phyloP scores from a whole-genome alignment of 30 jellyfish, hydroid and myxozoan genomes.

The Cassiopea andromeda region DNA sequence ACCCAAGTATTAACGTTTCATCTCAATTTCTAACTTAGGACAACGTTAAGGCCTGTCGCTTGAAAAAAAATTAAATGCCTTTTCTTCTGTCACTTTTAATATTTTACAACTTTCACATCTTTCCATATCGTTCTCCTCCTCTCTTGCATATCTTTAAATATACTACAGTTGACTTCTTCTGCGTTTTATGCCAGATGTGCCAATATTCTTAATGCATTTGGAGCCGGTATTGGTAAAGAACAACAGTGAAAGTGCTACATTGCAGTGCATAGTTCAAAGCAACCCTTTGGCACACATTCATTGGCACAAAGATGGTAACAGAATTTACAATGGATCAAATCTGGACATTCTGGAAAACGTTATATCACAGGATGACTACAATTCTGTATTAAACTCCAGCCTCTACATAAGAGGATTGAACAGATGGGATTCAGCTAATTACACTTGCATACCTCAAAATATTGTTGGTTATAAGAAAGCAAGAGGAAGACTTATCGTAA shows the following conservation, averaged over 20 bases:
- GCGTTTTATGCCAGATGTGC: slow-evolving; percentile 3
- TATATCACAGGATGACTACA: slow-evolving; percentile 13
- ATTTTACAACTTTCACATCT: too few relatives aligned
- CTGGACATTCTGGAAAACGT: not conserved
- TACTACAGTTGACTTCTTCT: not conserved
- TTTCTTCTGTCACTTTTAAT: too few relatives aligned
- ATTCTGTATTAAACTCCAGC: not conserved
- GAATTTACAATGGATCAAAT: not conserved
- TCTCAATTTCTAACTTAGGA: too few relatives aligned
- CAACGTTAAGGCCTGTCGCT: too few relatives aligned
- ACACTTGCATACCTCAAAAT: slow-evolving; percentile 47
- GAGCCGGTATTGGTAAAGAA: not conserved
- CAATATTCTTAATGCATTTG: slow-evolving; percentile 11
- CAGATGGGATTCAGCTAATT: slow-evolving; percentile 36
- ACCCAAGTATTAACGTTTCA: too few relatives aligned
- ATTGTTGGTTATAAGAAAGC: slow-evolving; percentile 12
- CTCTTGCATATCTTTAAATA: too few relatives aligned
- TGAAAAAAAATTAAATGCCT: too few relatives aligned
- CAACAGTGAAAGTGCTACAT: not conserved
- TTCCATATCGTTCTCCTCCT: too few relatives aligned
- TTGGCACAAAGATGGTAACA: slow-evolving; percentile 36
- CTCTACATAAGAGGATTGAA: slow-evolving; percentile 2
- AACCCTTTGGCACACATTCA: slow-evolving; percentile 20
- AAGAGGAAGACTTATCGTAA: slow-evolving; percentile 4
- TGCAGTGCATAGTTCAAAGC: slow-evolving; percentile 32